A percentile compares a stretch with the other conserved stretches of the same genome.
These are phyloP conservation scores for Epizoanthus stellaris DNA, from an alignment of 92 coral and sea anemone genomes.

Conservation along the genomic window DNA sequence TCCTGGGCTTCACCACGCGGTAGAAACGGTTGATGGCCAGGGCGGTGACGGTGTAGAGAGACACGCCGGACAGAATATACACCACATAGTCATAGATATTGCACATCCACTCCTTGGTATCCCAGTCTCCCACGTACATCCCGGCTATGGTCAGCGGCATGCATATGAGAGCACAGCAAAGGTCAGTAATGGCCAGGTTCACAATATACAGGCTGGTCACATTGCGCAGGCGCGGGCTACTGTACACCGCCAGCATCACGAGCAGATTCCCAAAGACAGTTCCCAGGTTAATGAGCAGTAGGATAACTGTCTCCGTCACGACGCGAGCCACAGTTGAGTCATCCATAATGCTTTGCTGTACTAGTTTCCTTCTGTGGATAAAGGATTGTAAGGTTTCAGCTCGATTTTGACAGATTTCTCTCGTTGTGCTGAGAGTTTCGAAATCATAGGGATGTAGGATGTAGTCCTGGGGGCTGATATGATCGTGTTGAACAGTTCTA, in stretches of 20 bases:
- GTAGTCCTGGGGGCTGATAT: too few relatives aligned
- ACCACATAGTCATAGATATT: slow-evolving; percentile 34
- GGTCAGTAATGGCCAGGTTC: slow-evolving; percentile 37
- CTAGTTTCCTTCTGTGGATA: neutral
- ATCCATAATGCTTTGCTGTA: slow-evolving; percentile 17
- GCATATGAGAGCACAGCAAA: slow-evolving; percentile 34
- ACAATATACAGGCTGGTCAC: slow-evolving; percentile 26
- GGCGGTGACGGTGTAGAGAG: slow-evolving; percentile 32
- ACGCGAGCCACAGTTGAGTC: neutral
- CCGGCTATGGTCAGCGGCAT: slow-evolving; percentile 44
- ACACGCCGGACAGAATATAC: slow-evolving; percentile 35
- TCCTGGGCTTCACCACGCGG: slow-evolving; percentile 33
- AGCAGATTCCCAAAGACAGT: slow-evolving; percentile 37
- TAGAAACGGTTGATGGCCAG: slow-evolving; percentile 40
- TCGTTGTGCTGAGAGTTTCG: too few relatives aligned
- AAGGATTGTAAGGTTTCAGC: too few relatives aligned
- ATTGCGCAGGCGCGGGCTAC: slow-evolving; percentile 26
- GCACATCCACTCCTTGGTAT: slow-evolving; percentile 28
- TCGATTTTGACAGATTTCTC: too few relatives aligned
- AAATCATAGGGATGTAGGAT: too few relatives aligned
- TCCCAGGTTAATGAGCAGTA: slow-evolving; percentile 23
- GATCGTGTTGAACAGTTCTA: too few relatives aligned
- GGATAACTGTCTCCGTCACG: slow-evolving; percentile 9
- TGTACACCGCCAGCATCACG: slow-evolving; percentile 26
- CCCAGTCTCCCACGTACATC: slow-evolving; percentile 11